Evolutionary conservation across 1,140 invertebrate genomes (phyloP), one percentile per base, ranked within the genome.

Genomic region (Heliconius himera): DNA sequence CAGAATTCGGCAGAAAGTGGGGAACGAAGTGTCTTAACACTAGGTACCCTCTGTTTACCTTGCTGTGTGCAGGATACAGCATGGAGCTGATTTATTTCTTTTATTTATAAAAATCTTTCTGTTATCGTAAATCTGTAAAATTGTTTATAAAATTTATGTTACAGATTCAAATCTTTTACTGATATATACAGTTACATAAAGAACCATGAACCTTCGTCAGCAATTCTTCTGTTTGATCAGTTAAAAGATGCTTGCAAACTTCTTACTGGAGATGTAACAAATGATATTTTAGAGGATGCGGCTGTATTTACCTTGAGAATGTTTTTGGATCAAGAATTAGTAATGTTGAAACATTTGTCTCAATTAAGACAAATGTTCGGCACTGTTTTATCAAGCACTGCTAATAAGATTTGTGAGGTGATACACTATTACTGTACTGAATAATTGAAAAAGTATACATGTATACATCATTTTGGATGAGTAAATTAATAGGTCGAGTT

Each of bases 271-370:
- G 89, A 96, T 36, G 93, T 95, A 41, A 81, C 94, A 46, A 84
- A 93, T 80, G 95, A 96, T 77, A 88, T 96, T 16, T 91, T 96
- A 38, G 96, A 97, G 87, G 96, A 97, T 88, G 95, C 96, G 60
- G 91, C 95, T 36, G 92, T 97, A 6, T 95, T 96, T 82, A 84
- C 96, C 6, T 91, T 97, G 54, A 90, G 95, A 79, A 89, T 97
- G 81, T 96, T 97, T 78, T 91, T 96, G 13, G 91, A 96, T 81
- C 95, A 96, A 66, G 95, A 95, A 78, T 91, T 95, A 78, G 95
- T 97, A 8, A 95, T 95, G 77, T 90, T 95, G 8, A 95, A 95
- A 77, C 95, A 95, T 89, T 84, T 94, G 26, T 90, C 92, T 49
- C 85, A 95, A 84, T 92, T 96, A 66, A 95, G 95, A 74, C 95